Base-by-base conservation (phyloP, 1,140 invertebrate species). In the Gryon sp. region DNA sequence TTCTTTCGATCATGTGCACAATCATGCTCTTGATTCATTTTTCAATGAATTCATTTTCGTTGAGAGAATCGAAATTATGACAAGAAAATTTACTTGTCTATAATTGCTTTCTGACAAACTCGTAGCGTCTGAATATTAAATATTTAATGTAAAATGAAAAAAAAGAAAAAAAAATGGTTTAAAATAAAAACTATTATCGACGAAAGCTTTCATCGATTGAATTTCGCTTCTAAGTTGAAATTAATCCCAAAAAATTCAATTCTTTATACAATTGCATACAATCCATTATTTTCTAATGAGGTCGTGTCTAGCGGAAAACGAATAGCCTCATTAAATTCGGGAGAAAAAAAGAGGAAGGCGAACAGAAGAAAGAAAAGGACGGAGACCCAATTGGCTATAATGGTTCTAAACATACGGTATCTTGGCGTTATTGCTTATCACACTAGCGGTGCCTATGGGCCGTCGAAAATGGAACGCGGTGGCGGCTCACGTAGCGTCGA, bases 1-100 rank as follows among this genome's bases (percentile, higher is more conserved):
- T 77, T 78, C 80, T 81, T 82, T 82, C 83, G 81, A 86, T 87
- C 84, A 83, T 82, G 70, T 50, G 68, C 36, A 63, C 82, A 82
- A 84, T 86, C 83, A 84, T 84, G 80, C 78, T 86, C 87, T 87
- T 86, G 86, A 87, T 86, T 87, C 85, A 86, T 86, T 87, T 85
- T 84, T 83, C 72, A 86, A 85, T 4, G 7, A 9, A 28, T 28
- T 79, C 74, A 76, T 80, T 59, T 81, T 76, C 73, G 80, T 59
- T 79, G 59, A 72, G 48, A 62, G 62, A 36, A 46, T 40, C 48
- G 34, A 77, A 73, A 18, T 18, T 18, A 41, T 20, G 6, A n/a
- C 32, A 34, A 34, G 14, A n/a, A n/a, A n/a, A n/a, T n/a, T n/a
- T n/a, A n/a, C n/a, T n/a, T n/a, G n/a, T n/a, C n/a, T n/a, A n/a